phyloP scores from a whole-genome alignment of 2,888 invertebrate species.

The Desoria tigrina region DNA sequence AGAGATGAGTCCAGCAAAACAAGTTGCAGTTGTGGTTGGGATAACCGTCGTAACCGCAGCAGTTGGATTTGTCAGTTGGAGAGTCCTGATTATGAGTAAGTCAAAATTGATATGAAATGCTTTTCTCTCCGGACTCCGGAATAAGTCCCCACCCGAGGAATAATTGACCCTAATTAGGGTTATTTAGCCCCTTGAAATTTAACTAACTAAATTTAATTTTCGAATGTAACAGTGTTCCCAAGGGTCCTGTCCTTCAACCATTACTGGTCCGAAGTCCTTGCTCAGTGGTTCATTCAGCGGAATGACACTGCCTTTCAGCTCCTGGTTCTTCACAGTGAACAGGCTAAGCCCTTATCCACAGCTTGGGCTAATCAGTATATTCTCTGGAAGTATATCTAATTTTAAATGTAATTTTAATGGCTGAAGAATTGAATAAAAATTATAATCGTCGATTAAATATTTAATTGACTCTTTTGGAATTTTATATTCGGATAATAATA shows the following conservation, averaged over 20 bases:
- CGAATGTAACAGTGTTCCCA: slow-evolving; percentile 43
- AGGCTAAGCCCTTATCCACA: slow-evolving; percentile 40
- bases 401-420: too few relatives aligned
- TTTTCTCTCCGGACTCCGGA: too few relatives aligned
- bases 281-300: slow-evolving; percentile 40
- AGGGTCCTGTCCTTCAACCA: slow-evolving; percentile 26
- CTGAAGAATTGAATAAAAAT: too few relatives aligned
- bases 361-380: slow-evolving; percentile 49
- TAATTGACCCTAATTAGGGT: too few relatives aligned
- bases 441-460: too few relatives aligned
- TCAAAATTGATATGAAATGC: neutral
- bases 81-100: slow-evolving; percentile 23
- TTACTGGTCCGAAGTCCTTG: slow-evolving; percentile 37
- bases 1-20: slow-evolving; percentile 36
- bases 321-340: slow-evolving; percentile 30
- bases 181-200: too few relatives aligned
- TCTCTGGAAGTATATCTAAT: slow-evolving; percentile 44
- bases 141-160: too few relatives aligned
- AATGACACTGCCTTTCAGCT: slow-evolving; percentile 42
- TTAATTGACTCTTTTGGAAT: too few relatives aligned
- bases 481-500: too few relatives aligned
- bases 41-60: slow-evolving; percentile 28
- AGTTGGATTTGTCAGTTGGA: slow-evolving; percentile 31
- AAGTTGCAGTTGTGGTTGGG: slow-evolving; percentile 38
- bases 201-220: too few relatives aligned